phyloP scores from a whole-genome alignment of 2,797 vertebrate genomes.

The Fratercula arctica region DNA sequence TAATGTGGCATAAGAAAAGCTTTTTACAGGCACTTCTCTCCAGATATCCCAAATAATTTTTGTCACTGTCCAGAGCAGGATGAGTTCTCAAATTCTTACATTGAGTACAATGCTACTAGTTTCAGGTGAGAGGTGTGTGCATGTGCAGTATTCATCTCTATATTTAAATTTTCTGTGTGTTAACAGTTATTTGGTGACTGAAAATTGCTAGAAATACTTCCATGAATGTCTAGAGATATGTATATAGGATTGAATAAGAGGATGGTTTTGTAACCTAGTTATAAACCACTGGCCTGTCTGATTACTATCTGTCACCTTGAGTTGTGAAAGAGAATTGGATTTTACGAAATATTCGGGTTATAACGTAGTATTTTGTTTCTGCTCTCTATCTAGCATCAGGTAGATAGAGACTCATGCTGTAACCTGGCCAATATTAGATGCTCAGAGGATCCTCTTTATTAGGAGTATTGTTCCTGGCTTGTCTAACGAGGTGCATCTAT shows the following conservation, averaged over 20 bases:
- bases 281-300: neutral
- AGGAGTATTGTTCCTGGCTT: neutral
- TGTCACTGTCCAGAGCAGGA: neutral
- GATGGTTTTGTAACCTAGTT: neutral
- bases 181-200: neutral
- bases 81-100: neutral
- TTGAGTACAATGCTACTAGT: neutral
- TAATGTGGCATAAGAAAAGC: neutral
- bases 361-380: neutral
- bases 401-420: neutral
- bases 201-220: neutral
- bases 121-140: neutral
- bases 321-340: neutral
- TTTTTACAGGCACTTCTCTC: neutral
- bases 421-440: neutral
- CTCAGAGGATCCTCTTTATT: neutral
- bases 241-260: neutral
- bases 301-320: neutral
- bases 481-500: neutral
- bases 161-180: neutral
- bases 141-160: neutral
- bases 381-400: neutral
- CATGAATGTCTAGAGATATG: neutral
- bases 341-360: neutral
- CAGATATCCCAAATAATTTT: neutral